Conservation (phyloP, 2,888 invertebrate species). For the Nysson spinosus region DNA sequence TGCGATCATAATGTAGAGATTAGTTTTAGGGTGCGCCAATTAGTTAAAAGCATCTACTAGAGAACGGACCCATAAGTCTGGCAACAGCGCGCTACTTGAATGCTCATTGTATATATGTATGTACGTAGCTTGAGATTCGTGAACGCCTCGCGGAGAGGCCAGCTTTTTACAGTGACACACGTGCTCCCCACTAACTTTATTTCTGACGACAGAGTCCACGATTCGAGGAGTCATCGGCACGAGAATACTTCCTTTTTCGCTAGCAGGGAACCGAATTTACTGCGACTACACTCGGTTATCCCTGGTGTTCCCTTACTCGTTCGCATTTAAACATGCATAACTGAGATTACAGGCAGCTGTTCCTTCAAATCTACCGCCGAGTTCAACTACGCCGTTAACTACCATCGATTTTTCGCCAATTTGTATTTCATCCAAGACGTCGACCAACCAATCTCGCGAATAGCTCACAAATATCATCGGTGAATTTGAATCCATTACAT, state of each 20-base stretch:
- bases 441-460: too few relatives aligned
- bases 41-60: slow-evolving; percentile 27
- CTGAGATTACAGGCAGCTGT: slow-evolving; percentile 16
- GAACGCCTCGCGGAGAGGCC: slow-evolving; percentile 30
- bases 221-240: slow-evolving; percentile 58
- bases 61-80: slow-evolving; percentile 43
- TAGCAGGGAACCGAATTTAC: slow-evolving; percentile 50
- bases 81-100: slow-evolving; percentile 52
- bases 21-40: slow-evolving; percentile 33
- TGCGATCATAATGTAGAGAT: background rate
- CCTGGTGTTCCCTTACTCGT: slow-evolving; percentile 17
- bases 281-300: slow-evolving; percentile 36
- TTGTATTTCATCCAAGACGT: too few relatives aligned
- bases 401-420: too few relatives aligned
- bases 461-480: too few relatives aligned
- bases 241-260: slow-evolving; percentile 56
- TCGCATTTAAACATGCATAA: slow-evolving; percentile 39
- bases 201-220: slow-evolving; percentile 54
- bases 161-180: slow-evolving; percentile 51
- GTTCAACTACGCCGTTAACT: too few relatives aligned
- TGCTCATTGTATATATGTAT: slow-evolving; percentile 44
- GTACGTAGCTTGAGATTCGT: slow-evolving; percentile 10
- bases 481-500: background rate
- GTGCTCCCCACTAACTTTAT: slow-evolving; percentile 54
- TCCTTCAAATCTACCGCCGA: too few relatives aligned